Percentiles rank a stretch among this genome's conserved stretches.
Conservation (phyloP, 2,888 invertebrate species). For the Nasonovia ribisnigri region DNA sequence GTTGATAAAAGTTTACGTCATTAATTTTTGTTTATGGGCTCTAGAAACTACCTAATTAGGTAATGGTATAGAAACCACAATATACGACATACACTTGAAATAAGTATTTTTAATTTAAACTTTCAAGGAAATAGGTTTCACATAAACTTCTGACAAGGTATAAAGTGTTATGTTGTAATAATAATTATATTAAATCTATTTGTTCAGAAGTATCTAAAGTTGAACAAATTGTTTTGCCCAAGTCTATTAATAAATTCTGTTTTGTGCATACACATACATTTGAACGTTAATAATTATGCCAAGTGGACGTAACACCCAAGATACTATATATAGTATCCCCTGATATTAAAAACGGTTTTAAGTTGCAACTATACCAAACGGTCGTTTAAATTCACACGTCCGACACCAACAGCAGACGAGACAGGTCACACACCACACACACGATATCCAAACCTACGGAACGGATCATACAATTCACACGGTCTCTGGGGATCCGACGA, state of each 20-base stretch:
- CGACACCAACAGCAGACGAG: background rate
- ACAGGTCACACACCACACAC: background rate
- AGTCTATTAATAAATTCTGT: background rate
- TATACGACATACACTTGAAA: background rate
- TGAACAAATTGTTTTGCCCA: background rate
- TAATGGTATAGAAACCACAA: background rate
- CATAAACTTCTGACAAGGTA: background rate
- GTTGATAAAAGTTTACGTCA: background rate
- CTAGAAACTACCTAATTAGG: too few species aligned
- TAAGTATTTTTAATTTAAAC: background rate
- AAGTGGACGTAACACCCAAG: background rate
- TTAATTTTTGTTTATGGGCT: background rate
- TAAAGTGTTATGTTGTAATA: background rate
- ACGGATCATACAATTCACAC: conserved; percentile 31
- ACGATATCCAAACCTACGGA: background rate
- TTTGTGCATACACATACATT: background rate
- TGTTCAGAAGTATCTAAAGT: background rate
- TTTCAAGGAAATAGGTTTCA: background rate
- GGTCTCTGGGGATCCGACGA: background rate
- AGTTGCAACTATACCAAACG: background rate
- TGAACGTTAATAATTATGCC: conserved; percentile 17
- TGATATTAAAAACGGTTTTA: background rate
- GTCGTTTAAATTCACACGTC: background rate
- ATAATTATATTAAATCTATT: background rate
- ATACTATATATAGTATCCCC: background rate